Percentiles rank a stretch among this genome's conserved stretches.
These are phyloP conservation scores for Melanerpes formicivorus DNA, from an alignment of 2,113 vertebrate species.

Conservation along the genomic window DNA sequence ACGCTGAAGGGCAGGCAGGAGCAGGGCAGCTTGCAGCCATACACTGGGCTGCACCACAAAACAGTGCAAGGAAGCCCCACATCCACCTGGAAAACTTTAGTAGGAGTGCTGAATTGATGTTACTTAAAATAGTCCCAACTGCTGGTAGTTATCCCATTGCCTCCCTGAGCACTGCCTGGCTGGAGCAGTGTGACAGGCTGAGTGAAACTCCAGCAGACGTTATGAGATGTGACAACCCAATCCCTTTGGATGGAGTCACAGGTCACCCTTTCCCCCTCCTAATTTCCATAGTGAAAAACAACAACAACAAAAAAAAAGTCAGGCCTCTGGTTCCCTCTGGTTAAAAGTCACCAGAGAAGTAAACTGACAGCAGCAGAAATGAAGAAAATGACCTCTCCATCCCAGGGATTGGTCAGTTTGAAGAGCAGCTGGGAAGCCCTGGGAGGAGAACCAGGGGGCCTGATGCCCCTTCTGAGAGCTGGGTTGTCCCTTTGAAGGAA, in stretches of 20 bases:
- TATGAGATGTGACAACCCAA: constrained; percentile 8
- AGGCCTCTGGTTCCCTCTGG: not conserved
- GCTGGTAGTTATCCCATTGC: not conserved
- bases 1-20: not conserved
- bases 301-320: not conserved
- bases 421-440: not conserved
- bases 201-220: not conserved
- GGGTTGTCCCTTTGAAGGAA: constrained; percentile 47
- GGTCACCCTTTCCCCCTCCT: constrained; percentile 12
- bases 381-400: not conserved
- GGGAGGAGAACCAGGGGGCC: constrained; percentile 21
- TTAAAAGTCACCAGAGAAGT: constrained; percentile 5
- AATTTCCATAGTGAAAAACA: constrained; percentile 18
- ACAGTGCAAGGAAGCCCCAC: accelerated
- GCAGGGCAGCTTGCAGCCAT: not conserved
- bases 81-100: not conserved
- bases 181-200: not conserved
- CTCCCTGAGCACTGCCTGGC: not conserved
- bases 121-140: not conserved
- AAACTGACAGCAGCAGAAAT: constrained; percentile 35
- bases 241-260: constrained; percentile 33
- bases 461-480: not conserved
- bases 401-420: constrained; percentile 41
- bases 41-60: not conserved
- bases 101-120: not conserved